These are phyloP conservation scores for Disparrhopalites patrizii DNA, from an alignment of 2,888 invertebrate genomes.

Conservation along the genomic window DNA sequence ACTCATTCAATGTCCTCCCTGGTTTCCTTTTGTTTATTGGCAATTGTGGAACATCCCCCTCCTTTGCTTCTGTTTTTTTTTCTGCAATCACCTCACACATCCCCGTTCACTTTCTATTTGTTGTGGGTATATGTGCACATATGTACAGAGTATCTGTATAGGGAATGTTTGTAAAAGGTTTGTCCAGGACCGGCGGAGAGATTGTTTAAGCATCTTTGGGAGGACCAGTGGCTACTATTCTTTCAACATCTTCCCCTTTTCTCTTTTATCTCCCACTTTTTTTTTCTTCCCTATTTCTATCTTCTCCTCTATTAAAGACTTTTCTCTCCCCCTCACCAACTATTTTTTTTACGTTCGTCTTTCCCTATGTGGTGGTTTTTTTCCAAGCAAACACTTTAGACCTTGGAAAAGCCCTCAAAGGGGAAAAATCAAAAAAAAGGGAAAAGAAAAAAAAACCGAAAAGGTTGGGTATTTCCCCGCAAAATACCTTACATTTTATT, in stretches of 20 bases:
- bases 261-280: not conserved
- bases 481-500: slow-evolving; percentile 42
- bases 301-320: not conserved
- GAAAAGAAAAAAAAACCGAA: slow-evolving; percentile 39
- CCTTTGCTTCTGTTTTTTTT: slow-evolving; percentile 1
- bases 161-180: no score
- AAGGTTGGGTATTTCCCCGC: slow-evolving; percentile 34
- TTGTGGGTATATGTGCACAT: not conserved
- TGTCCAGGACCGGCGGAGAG: no score
- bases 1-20: slow-evolving; percentile 26
- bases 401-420: slow-evolving; percentile 35
- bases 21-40: slow-evolving; percentile 39
- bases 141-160: no score
- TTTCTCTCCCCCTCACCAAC: not conserved
- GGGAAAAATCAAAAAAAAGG: slow-evolving; percentile 39
- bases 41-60: slow-evolving; percentile 28
- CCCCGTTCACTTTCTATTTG: not conserved
- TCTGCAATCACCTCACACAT: not conserved
- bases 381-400: slow-evolving; percentile 10
- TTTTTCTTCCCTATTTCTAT: not conserved
- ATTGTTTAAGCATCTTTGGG: no score
- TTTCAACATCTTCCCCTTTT: not conserved
- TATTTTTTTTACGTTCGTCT: not conserved
- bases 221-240: no score
- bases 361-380: no score